These are phyloP conservation scores for Strix aluco DNA, from an alignment of 2,113 vertebrate genomes.

Conservation along the genomic window DNA sequence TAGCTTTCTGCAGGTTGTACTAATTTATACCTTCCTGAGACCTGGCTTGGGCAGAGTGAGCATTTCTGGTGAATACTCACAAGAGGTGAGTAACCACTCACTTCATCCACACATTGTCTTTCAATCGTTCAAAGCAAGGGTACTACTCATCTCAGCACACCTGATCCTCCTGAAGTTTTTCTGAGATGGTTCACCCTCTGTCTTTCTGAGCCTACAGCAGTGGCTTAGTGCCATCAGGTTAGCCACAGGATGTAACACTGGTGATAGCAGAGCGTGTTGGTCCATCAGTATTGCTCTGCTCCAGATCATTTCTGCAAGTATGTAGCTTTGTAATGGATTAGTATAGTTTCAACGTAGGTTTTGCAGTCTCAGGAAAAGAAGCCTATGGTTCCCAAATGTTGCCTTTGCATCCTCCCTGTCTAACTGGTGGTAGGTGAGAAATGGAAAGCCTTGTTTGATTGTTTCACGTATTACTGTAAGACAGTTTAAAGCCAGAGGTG, in stretches of 20 bases:
- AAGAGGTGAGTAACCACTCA: background rate
- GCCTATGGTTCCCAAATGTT: background rate
- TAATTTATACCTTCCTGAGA: background rate
- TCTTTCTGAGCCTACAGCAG: background rate
- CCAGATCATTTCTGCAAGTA: accelerated
- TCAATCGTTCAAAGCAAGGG: background rate
- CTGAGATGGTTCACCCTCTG: background rate
- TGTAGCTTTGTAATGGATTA: background rate
- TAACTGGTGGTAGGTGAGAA: background rate
- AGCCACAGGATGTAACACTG: background rate
- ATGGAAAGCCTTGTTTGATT: slow-evolving; percentile 32
- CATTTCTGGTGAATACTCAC: background rate
- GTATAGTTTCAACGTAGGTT: background rate
- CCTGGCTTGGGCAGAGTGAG: accelerated
- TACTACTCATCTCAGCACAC: background rate
- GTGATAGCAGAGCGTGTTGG: background rate
- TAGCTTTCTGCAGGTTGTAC: background rate
- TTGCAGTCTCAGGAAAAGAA: background rate
- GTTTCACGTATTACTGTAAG: slow-evolving; percentile 42
- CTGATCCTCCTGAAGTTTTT: background rate
- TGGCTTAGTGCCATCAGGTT: background rate
- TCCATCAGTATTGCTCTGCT: background rate
- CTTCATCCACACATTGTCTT: accelerated
- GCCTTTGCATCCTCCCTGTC: background rate
- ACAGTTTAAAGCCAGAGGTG: slow-evolving; percentile 45